Evolutionary conservation across 2,888 invertebrate genomes (phyloP), one percentile per base, ranked within the genome.

Genomic region (Sesamia inferens): DNA sequence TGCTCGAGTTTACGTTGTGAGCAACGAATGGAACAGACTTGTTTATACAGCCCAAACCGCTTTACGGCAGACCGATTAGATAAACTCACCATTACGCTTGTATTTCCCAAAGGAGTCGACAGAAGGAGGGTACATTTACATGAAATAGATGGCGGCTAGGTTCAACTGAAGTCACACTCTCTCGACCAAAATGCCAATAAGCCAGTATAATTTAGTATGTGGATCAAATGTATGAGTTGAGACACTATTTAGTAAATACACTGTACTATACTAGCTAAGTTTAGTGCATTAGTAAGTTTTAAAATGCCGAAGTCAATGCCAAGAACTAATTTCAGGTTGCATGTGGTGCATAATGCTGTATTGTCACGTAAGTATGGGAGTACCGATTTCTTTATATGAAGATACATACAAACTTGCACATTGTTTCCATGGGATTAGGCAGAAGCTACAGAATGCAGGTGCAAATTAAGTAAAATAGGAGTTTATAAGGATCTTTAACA

Each of bases 291-390:
- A 44, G 16, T 51, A 59, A 11, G 13, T 61, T 65, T 77, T 66
- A 76, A 65, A 19, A 16, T 65, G 59, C 51, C 64, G 57, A 78
- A 19, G 31, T 19, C 74, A 31, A 14, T 24, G 44, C 44, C 75
- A 74, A 54, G 59, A 65, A 68, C 31, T 11, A 79, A 79, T 51
- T 57, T 22, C 6, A 68, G 65, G 31, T 48, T 64, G 14, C 42
- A 31, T 64, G 10, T 63, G n/a, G 19, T 48, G 16, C 14, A 44
- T 24, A 59, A 22, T 47, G 14, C n/a, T n/a, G 16, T 11, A 31
- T 31, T 11, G 11, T 42, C 57, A 55, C n/a, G 19, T 68, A 76
- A 22, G 22, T 74, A 54, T 31, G 11, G 4, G 16, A 44, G 19
- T 5, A 51, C 42, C n/a, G 14, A 51, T 51, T 10, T 51, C 22